Percentiles rank a stretch among this genome's conserved stretches.
phyloP scores from a whole-genome alignment of 92 coral and sea anemone genomes.

The Epizoanthus fatuus region DNA sequence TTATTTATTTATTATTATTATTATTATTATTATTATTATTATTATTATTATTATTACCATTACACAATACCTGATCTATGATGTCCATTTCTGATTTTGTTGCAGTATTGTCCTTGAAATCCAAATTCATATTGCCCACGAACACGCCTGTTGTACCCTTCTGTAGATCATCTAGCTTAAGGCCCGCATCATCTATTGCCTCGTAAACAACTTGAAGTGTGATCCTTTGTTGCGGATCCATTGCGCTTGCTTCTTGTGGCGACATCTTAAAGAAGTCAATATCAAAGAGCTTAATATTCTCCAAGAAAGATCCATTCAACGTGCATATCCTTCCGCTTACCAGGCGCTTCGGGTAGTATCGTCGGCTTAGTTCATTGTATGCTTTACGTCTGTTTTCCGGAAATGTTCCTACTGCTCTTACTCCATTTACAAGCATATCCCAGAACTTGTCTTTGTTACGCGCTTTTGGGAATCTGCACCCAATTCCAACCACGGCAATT shows the following conservation, averaged over 20 bases:
- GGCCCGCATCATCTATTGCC: constrained; percentile 79
- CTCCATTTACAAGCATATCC: constrained; percentile 65
- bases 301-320: constrained; percentile 56
- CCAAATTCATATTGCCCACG: constrained; percentile 70
- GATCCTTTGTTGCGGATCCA: constrained; percentile 77
- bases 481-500: constrained; percentile 63
- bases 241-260: constrained; percentile 52
- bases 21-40: too few species aligned
- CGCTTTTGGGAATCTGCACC: constrained; percentile 68
- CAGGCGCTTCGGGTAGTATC: constrained; percentile 53
- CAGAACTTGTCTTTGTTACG: constrained; percentile 60
- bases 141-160: constrained; percentile 70
- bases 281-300: constrained; percentile 58
- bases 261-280: constrained; percentile 66
- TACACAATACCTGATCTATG: too few species aligned
- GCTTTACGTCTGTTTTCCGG: constrained; percentile 51
- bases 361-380: background rate
- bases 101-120: constrained; percentile 47
- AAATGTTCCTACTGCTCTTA: constrained; percentile 22
- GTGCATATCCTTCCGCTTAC: constrained; percentile 62
- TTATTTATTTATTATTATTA: too few species aligned
- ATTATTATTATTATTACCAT: too few species aligned
- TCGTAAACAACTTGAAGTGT: constrained; percentile 70
- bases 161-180: constrained; percentile 69
- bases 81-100: constrained; percentile 13